A percentile compares a stretch with the other conserved stretches of the same genome.
Conservation (phyloP, 2,113 vertebrate species). For the Cairina moschata region DNA sequence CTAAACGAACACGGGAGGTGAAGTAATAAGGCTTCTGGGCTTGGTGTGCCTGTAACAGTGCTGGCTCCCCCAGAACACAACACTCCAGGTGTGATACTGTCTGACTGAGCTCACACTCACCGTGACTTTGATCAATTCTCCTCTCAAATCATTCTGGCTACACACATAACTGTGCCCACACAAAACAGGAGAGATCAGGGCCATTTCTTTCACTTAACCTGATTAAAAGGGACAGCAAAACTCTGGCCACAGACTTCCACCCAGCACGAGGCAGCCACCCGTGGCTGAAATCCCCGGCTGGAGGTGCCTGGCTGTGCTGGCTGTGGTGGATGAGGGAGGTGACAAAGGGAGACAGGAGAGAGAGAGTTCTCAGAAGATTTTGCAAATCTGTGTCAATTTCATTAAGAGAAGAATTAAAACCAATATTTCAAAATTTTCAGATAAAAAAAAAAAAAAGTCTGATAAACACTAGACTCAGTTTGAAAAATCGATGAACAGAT, state of each 20-base stretch:
- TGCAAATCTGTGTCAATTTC: background rate
- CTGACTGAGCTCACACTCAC: background rate
- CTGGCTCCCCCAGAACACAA: fast-evolving
- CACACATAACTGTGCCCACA: background rate
- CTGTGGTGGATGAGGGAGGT: background rate
- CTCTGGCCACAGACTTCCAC: background rate
- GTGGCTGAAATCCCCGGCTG: background rate
- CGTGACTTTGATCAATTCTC: background rate
- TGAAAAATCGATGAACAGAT: background rate
- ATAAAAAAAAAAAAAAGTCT: background rate
- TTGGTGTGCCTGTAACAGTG: background rate
- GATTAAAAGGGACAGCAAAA: background rate
- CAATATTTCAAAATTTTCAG: background rate
- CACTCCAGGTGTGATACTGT: background rate
- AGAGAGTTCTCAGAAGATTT: background rate
- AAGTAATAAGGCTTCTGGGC: background rate
- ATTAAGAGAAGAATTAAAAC: background rate
- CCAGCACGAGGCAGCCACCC: background rate
- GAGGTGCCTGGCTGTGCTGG: fast-evolving
- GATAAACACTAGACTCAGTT: background rate
- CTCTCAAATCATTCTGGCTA: background rate
- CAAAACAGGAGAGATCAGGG: background rate
- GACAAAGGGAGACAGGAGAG: background rate
- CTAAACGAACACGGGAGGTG: background rate
- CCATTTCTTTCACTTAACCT: background rate